Evolutionary conservation across 1,140 invertebrate genomes (phyloP).

Genomic region (Eufriesea mexicana): DNA sequence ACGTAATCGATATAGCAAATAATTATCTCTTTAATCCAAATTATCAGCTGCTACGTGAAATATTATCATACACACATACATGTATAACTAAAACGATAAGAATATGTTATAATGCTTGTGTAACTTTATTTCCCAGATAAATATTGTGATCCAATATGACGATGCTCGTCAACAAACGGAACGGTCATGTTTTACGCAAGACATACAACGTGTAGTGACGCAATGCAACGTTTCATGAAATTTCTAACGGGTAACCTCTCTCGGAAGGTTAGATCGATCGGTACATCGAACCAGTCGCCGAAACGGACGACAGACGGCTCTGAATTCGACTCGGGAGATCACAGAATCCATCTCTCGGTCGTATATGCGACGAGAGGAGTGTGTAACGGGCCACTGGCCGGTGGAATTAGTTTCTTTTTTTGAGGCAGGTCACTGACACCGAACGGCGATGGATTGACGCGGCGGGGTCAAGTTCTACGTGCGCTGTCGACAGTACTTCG

Average conservation of each 20-base stretch:
- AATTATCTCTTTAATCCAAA: background rate
- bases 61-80: background rate
- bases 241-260: conserved; percentile 14
- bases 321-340: conserved; percentile 29
- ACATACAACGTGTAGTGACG: background rate
- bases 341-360: background rate
- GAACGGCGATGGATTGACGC: conserved; percentile 53
- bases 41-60: conserved; percentile 9
- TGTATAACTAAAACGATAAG: background rate
- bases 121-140: conserved; percentile 3
- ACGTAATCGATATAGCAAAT: background rate
- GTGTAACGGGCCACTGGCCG: conserved; percentile 41
- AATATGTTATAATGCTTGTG: background rate
- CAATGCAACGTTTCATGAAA: background rate
- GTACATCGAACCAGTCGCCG: conserved; percentile 15
- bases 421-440: conserved; percentile 64
- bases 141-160: conserved; percentile 8
- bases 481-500: conserved; percentile 43
- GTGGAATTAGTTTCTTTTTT: conserved; percentile 57
- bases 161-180: background rate
- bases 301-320: conserved; percentile 31
- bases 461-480: conserved; percentile 56
- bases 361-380: conserved; percentile 14
- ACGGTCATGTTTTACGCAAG: conserved; percentile 4
- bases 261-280: conserved; percentile 25